Evolutionary conservation across 2,888 invertebrate species (phyloP).

Genomic region (Callosobruchus maculatus): DNA sequence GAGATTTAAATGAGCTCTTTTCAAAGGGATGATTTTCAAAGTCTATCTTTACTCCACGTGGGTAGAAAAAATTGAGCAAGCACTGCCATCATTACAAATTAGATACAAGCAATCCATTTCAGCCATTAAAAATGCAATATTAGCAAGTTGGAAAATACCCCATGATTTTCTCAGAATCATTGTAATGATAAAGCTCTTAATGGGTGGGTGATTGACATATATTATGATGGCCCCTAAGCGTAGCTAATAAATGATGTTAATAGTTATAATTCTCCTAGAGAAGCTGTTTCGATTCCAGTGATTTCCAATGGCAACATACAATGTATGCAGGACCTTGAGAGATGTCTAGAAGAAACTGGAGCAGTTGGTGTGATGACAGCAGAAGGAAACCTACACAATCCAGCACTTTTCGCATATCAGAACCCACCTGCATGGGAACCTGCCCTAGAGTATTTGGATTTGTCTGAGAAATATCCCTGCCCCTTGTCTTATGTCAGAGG

Average conservation of each 20-base stretch:
- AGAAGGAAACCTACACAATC: constrained; percentile 97
- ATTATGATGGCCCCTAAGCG: no score
- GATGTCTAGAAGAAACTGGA: constrained; percentile 81
- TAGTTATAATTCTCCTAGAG: constrained; percentile 51
- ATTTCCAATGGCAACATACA: constrained; percentile 98
- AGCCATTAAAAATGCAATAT: no score
- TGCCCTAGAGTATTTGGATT: constrained; percentile 80
- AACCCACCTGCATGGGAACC: constrained; percentile 87
- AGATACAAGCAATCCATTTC: no score
- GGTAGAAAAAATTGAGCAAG: no score
- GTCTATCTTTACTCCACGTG: no score
- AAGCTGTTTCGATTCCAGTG: constrained; percentile 85
- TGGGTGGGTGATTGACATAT: no score
- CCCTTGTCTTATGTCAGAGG: constrained; percentile 88
- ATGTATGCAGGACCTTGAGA: constrained; percentile 77
- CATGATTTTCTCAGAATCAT: no score
- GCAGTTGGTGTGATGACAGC: constrained; percentile 87
- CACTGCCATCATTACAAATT: no score
- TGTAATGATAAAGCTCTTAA: no score
- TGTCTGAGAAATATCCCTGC: constrained; percentile 80
- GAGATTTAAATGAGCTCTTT: no score
- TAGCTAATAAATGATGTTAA: constrained; percentile 1
- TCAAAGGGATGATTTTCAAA: no score
- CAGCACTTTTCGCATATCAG: constrained; percentile 79
- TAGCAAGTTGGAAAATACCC: no score